Base-by-base conservation (phyloP, 2,888 invertebrate genomes). In the Fragum whitleyi region DNA sequence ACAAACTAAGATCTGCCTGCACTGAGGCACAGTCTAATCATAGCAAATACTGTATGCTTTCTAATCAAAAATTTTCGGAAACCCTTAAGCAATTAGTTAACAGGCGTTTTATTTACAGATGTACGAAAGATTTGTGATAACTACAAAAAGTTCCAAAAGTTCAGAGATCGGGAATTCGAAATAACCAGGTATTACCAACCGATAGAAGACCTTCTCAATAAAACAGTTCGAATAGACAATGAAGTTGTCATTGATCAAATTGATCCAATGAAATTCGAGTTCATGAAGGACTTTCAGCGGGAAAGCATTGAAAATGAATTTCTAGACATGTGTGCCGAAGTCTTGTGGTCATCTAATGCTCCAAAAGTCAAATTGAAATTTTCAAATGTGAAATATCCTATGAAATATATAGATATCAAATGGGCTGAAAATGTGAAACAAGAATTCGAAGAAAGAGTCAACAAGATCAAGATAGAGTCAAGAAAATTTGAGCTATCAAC, bases 361-460 rank as follows among this genome's bases (percentile, higher is more conserved):
- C 32, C 55, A 14, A 75, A 61, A 29, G 68, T 79, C 0, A 51
- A 57, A 19, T n/a, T 79, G 9, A 51, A n/a, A 21, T 79, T 75
- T 72, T 29, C 39, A 19, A 71, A 71, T 28, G 11, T 16, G 14
- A 70, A 75, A 7, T 14, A 51, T 19, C 32, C 70, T n/a, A 29
- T 3, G n/a, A 9, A 55, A 29, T 14, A 0, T 16, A 32, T 39
- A 9, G 28, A 32, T 6, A 53, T 51, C 2, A 47, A 55, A 7
- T 79, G 74, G 74, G 51, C 51, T 21, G 67, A 26, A 11, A 39
- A 36, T 3, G 72, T 68, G 16, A 21, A 61, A 71, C 5, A 53
- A 21, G 26, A 36, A 39, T 68, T 75, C 19, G 5, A 14, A 28
- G 55, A 76, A 23, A 21, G 57, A 0, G 6, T 75, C 1, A 29